Conservation (phyloP, 2,797 vertebrate species). For the Sebastes taczanowskii region DNA sequence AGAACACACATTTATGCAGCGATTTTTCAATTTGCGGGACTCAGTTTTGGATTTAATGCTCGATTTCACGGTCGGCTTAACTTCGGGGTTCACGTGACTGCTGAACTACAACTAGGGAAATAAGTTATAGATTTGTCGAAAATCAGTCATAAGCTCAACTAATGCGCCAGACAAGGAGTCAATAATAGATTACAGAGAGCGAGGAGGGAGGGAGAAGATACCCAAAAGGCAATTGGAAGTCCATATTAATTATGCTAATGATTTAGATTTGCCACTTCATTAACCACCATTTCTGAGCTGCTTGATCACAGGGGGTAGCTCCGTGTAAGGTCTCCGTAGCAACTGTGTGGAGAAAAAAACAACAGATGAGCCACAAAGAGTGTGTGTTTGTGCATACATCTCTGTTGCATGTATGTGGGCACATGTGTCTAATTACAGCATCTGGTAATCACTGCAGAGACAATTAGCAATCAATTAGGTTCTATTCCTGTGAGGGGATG, state of each 20-base stretch:
- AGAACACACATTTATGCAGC: constrained; percentile 7
- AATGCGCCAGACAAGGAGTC: constrained; percentile 49
- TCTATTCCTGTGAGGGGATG: constrained; percentile 9
- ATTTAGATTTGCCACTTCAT: constrained; percentile 82
- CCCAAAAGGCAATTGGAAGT: constrained; percentile 67
- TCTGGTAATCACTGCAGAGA: constrained; percentile 70
- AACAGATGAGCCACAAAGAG: constrained; percentile 22
- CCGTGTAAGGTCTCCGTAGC: constrained; percentile 44
- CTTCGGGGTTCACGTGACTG: constrained; percentile 24
- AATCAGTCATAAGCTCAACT: constrained; percentile 60
- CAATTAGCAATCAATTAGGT: constrained; percentile 64
- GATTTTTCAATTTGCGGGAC: constrained; percentile 23
- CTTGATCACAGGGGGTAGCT: constrained; percentile 66
- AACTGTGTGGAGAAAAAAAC: constrained; percentile 28
- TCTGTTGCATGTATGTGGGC: constrained; percentile 9
- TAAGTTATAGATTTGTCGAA: constrained; percentile 61
- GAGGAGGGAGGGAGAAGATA: constrained; percentile 13
- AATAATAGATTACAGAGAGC: constrained; percentile 48
- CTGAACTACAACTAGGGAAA: constrained; percentile 40
- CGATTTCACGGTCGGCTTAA: constrained; percentile 44
- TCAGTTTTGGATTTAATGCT: constrained; percentile 33
- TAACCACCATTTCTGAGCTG: constrained; percentile 74
- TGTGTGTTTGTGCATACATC: constrained; percentile 8
- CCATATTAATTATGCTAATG: constrained; percentile 80
- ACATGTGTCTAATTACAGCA: constrained; percentile 68